Base-by-base conservation (phyloP, 2,113 vertebrate species). In the Neogale vison region DNA sequence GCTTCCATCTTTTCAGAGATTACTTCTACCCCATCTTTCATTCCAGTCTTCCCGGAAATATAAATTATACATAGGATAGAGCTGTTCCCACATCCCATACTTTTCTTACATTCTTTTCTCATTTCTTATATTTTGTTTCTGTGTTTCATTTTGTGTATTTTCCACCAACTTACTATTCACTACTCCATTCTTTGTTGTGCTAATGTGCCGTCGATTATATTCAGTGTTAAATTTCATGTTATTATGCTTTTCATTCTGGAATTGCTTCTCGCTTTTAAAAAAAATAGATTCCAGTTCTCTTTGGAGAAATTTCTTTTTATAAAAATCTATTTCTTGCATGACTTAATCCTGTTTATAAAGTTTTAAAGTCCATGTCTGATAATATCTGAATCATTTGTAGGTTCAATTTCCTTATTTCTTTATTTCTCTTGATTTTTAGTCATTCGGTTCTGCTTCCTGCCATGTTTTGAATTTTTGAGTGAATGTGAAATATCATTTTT, bases 331-430 rank as follows among this genome's bases (percentile, higher is more conserved):
- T 88, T 93, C 45, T 77, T 69, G 10, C 67, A 77, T 59, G 47
- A 83, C 47, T 93, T 93, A 93, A 47, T 88, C 36, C 52, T 74
- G 61, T 92, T 81, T 81, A 55, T 63, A 82, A 92, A 88, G 17
- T 65, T 74, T 88, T 92, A 76, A 88, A 82, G 29, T 87, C 47
- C 55, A 31, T 57, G 45, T 65, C 67, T 57, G 57, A 55, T 67
- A 93, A 34, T 76, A 76, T 93, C 36, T 83, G 23, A 9, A 47
- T 93, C n/a, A 67, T 76, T 47, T 92, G 23, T 82, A 47, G 26
- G 26, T 77, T 77, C 26, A 15, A 4, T 45, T 29, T 21, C n/a
- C 52, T 36, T 87, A 65, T 57, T 26, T 55, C 42, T 72, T 65
- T 47, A 82, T 71, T 92, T 86, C 11, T 92, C 18, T 63, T 92